A percentile compares a stretch with the other conserved stretches of the same genome.
Conservation (phyloP, 1,140 invertebrate species). For the Brachionus rotundiformis region DNA sequence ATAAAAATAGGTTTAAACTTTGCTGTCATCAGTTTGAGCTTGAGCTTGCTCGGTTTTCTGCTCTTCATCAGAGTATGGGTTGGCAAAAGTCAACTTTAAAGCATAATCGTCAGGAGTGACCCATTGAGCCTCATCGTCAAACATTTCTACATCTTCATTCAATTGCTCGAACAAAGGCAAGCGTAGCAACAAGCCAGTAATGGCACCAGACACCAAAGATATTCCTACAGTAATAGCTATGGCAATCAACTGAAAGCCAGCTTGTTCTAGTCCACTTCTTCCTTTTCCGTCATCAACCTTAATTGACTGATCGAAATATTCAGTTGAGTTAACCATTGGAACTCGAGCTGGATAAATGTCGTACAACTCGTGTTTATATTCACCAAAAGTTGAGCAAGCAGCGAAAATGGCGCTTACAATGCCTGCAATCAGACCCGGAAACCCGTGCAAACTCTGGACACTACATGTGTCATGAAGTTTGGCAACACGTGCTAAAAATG, state of each 20-base stretch:
- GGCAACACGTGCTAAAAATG: constrained; percentile 62
- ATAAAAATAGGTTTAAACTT: constrained; percentile 3
- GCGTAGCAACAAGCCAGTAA: constrained; percentile 70
- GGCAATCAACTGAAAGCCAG: constrained; percentile 75
- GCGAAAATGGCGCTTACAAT: constrained; percentile 77
- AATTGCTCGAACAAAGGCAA: constrained; percentile 49
- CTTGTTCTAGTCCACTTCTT: constrained; percentile 72
- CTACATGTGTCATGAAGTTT: constrained; percentile 88
- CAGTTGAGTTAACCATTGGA: background rate
- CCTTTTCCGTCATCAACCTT: constrained; percentile 66
- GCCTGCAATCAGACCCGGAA: constrained; percentile 84
- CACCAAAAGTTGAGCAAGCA: constrained; percentile 69
- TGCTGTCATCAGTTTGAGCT: background rate
- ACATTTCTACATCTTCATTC: constrained; percentile 48
- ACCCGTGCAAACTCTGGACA: constrained; percentile 90
- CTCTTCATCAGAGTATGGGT: background rate
- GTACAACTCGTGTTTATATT: constrained; percentile 64
- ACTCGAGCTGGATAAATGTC: background rate
- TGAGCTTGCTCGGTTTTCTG: background rate
- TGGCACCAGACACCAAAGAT: constrained; percentile 73
- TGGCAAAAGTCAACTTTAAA: constrained; percentile 45
- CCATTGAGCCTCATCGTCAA: constrained; percentile 51
- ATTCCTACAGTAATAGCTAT: constrained; percentile 73
- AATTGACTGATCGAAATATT: constrained; percentile 1
- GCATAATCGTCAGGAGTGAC: constrained; percentile 49